Base-by-base conservation (phyloP, 2,888 invertebrate genomes). In the Pseudolycoriella hygida region DNA sequence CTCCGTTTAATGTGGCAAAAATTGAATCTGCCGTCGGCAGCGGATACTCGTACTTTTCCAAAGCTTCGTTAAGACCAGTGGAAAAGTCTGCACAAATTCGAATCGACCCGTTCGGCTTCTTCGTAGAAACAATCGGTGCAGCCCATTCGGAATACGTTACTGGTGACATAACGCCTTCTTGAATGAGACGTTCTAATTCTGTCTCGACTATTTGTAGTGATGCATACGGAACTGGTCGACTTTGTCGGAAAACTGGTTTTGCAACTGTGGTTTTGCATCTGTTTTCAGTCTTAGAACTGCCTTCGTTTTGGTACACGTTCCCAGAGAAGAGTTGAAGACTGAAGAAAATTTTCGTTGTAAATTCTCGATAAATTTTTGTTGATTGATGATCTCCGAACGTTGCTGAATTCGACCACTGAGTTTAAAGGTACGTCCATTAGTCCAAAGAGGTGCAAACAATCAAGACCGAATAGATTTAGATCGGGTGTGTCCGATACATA, bases 61-160 rank as follows among this genome's bases (percentile, higher is more conserved):
- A 17, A 4, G 49, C 44, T 10, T 44, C 46, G 20, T 53, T 52
- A 1, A 55, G 37, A 12, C 51, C 51, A 8, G 52, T 52, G 32
- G 50, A 52, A 12, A 49, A 53, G 42, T 52, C 50, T 12, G 48
- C 52, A 49, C 52, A 55, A 15, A 52, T 50, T 37, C 52, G 20
- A 1, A 51, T 50, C 19, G 45, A 44, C 1, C 50, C 49, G 46
- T 49, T 52, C 20, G 47, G 34, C 14, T 49, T 45, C 31, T 40
- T 45, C 4, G 50, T 47, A 2, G 46, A 48, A 6, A 52, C 53
- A 8, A 51, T 51, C 10, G 51, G 50, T 41, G 53, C 52, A 44
- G 51, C 51, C 53, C 52, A 54, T 11, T 53, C 46, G 8, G 50
- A 50, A 44, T 25, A 52, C 14, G 50, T 49, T 10, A 46, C 49